Conservation (phyloP, 2,113 vertebrate genomes). For the Hyperopisus bebe region DNA sequence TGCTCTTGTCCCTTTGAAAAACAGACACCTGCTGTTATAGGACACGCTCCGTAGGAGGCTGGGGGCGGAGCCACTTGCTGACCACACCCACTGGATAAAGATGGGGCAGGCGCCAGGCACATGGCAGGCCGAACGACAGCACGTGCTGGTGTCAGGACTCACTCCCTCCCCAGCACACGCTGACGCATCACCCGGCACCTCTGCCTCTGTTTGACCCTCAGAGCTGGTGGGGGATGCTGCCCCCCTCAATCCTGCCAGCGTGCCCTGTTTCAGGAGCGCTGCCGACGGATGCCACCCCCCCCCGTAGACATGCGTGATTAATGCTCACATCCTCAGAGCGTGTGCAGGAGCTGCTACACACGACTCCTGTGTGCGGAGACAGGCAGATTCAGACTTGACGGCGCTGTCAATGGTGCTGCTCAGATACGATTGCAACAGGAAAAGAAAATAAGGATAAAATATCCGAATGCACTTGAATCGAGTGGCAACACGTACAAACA, state of each 20-base stretch:
- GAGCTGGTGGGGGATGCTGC: background rate
- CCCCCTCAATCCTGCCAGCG: background rate
- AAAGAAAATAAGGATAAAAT: background rate
- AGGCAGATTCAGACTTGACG: constrained; percentile 4
- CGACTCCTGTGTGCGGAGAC: background rate
- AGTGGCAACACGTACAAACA: background rate
- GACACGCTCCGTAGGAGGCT: background rate
- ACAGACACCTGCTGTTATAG: background rate
- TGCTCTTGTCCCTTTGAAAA: background rate
- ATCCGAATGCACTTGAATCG: background rate
- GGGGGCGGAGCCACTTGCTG: background rate
- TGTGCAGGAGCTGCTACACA: background rate
- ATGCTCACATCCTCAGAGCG: background rate
- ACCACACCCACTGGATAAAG: background rate
- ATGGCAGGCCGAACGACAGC: background rate
- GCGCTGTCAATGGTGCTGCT: background rate
- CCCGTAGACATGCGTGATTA: no score
- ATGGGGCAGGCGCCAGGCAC: background rate
- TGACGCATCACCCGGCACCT: background rate
- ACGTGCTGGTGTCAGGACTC: background rate
- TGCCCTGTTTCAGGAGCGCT: background rate
- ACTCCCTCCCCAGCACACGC: background rate
- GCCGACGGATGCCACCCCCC: background rate
- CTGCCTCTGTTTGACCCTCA: background rate
- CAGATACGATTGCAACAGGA: background rate